Percentiles rank a stretch among this genome's conserved stretches.
These are phyloP conservation scores for Macrosiphum euphorbiae DNA, from an alignment of 2,888 invertebrate species.

Conservation along the genomic window DNA sequence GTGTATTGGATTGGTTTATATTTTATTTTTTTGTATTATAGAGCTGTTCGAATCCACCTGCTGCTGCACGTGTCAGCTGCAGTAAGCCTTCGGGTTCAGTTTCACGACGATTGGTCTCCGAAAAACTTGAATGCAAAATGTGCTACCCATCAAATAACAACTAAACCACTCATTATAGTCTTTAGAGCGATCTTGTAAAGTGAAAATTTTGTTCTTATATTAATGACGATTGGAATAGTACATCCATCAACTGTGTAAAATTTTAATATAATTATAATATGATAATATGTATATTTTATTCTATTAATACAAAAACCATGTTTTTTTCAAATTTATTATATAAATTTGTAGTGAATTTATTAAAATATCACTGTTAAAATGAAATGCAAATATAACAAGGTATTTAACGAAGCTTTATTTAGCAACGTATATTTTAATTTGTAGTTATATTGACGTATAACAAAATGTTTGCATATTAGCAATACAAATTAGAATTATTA, in stretches of 20 bases:
- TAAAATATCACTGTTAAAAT: background rate
- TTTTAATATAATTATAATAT: background rate
- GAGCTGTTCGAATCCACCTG: background rate
- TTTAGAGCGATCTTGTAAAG: background rate
- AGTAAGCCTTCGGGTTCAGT: background rate
- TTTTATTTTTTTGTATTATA: background rate
- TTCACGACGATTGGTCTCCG: too few species aligned
- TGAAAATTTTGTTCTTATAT: background rate
- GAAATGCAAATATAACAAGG: background rate
- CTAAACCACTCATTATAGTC: background rate
- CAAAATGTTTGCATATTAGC: background rate
- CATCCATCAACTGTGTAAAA: background rate
- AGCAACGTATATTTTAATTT: background rate
- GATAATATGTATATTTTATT: background rate
- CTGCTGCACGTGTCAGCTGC: background rate
- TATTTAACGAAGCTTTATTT: background rate
- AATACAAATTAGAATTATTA: background rate
- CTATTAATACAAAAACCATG: background rate
- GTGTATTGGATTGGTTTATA: background rate
- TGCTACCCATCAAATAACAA: background rate
- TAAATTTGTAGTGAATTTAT: background rate
- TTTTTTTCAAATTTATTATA: background rate
- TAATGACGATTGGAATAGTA: background rate
- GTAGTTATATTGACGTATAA: background rate
- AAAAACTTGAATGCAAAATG: background rate